phyloP scores from a whole-genome alignment of 2,888 invertebrate genomes.

The Trilocha varians region DNA sequence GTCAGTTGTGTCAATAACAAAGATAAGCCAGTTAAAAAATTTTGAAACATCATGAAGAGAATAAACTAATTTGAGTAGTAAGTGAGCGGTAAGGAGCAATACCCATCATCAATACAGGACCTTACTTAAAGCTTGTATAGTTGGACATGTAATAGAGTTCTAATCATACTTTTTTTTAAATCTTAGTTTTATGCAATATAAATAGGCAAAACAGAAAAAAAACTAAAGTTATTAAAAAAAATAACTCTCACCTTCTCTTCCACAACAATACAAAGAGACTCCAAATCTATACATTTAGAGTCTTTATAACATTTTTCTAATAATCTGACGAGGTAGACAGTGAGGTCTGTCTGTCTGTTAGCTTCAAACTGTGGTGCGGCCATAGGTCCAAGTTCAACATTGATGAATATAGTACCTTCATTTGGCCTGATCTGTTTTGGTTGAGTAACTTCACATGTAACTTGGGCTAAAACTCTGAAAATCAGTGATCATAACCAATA shows the following conservation, averaged over 20 bases:
- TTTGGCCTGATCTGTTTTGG: constrained; percentile 90
- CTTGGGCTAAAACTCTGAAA: constrained; percentile 87
- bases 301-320: constrained; percentile 93
- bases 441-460: constrained; percentile 88
- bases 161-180: not conserved
- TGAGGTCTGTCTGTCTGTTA: constrained; percentile 80
- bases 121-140: too few species aligned
- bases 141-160: too few species aligned
- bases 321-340: constrained; percentile 83
- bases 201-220: not conserved
- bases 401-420: constrained; percentile 89
- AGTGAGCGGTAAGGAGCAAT: too few species aligned
- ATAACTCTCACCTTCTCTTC: constrained; percentile 83
- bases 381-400: constrained; percentile 90
- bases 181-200: too few species aligned
- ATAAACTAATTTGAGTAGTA: too few species aligned
- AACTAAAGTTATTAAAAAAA: not conserved
- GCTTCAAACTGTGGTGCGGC: constrained; percentile 89
- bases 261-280: constrained; percentile 94
- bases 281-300: constrained; percentile 92
- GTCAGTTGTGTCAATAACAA: too few species aligned
- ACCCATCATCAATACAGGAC: too few species aligned
- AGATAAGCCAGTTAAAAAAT: too few species aligned
- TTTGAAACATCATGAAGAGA: too few species aligned
- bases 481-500: too few species aligned